phyloP scores from a whole-genome alignment of 2,797 vertebrate genomes.

The Nannoperca obscura region DNA sequence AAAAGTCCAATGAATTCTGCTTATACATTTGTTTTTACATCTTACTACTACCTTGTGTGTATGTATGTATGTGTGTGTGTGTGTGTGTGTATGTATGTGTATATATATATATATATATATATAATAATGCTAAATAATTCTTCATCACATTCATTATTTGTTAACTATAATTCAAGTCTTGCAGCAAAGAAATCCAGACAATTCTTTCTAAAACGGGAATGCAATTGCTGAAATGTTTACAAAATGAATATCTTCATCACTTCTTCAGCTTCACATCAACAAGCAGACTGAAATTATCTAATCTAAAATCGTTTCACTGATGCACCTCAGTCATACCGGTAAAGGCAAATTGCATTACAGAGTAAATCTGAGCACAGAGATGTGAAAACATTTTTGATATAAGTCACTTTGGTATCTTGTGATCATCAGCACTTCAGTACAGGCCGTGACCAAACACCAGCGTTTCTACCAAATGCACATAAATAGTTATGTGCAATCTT shows the following conservation, averaged over 20 bases:
- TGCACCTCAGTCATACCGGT: conserved; percentile 5
- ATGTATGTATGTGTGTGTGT: no score
- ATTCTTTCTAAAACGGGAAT: conserved; percentile 59
- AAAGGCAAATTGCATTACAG: neutral
- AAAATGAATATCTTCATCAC: neutral
- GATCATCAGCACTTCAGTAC: conserved; percentile 22
- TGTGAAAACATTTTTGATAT: neutral
- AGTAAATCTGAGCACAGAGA: conserved; percentile 4
- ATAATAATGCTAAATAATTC: conserved; percentile 7
- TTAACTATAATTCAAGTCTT: conserved; percentile 47
- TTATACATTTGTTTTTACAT: neutral
- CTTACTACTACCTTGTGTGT: neutral
- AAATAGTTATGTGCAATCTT: conserved; percentile 1
- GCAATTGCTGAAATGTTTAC: conserved; percentile 42
- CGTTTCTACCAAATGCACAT: conserved; percentile 5
- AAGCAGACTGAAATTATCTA: conserved; percentile 6
- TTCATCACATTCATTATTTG: conserved; percentile 22
- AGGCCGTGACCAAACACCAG: neutral
- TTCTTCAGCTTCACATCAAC: conserved; percentile 20
- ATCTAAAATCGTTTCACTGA: neutral
- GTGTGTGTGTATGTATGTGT: no score
- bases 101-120: no score
- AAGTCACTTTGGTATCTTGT: conserved; percentile 46
- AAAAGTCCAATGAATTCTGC: neutral
- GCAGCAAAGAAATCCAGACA: conserved; percentile 20